A percentile compares a stretch with the other conserved stretches of the same genome.
Conservation (phyloP, 1,140 invertebrate species). For the fruit fly (Drosophila melanogaster) region Release_6_plus_ISO1_MT NC_004354.4:18274501-18275000, state of each 20-base stretch:
- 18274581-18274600: not conserved
- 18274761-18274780: not conserved
- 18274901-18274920: not conserved
- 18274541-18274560: not conserved
- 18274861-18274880: not conserved
- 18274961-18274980: not conserved
- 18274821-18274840: too few species aligned
- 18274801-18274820: too few species aligned
- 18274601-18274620: not conserved
- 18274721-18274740: too few species aligned
- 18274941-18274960: not conserved
- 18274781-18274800: too few species aligned
- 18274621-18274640: too few species aligned
- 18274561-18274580: not conserved
- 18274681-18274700: too few species aligned
- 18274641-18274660: too few species aligned
- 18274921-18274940: not conserved
- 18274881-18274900: constrained; percentile 6
- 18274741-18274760: too few species aligned
- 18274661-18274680: too few species aligned
- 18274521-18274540: not conserved
- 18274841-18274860: not conserved
- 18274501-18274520: not conserved
- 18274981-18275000: not conserved
- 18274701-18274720: too few species aligned